Evolutionary conservation across 2,888 invertebrate species (phyloP), one percentile per base, ranked within the genome.

Genomic region (Hermodice carunculata): DNA sequence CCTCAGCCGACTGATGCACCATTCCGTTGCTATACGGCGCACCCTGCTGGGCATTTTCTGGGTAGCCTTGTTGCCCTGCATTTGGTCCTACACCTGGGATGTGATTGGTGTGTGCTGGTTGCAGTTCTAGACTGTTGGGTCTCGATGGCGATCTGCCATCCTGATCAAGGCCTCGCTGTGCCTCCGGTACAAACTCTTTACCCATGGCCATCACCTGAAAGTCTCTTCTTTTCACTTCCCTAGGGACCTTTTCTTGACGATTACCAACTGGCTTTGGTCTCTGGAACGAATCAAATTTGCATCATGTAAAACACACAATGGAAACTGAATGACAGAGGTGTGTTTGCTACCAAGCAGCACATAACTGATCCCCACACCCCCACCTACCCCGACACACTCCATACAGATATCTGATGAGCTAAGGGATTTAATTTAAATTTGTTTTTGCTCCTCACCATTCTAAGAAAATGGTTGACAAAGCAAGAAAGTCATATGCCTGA

Each of bases 51-150:
- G 40, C 42, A 19, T 42, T 42, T n/a, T n/a, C n/a, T 26, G 40
- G 54, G 28, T 54, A 42, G 42, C 42, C n/a, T n/a, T n/a, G n/a
- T n/a, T n/a, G n/a, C 5, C 60, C 60, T 42, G 5, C 40, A 4
- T 5, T 11, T 17, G 51, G 52, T n/a, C 52, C 52, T 32, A 42
- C 51, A 37, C 43, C 34, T n/a, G 60, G 51, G 29, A 52, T 24
- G 42, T 42, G 43, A 43, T 60, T 60, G 31, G 46, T 32, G 24
- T 57, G 37, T 17, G 6, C 28, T 6, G 49, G 28, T 52, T 51
- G 51, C 49, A 66, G 49, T 44, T 66, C 66, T 14, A 66, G 51
- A 40, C 66, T 66, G 44, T 61, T 66, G 11, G 66, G 66, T 6
- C 66, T 37, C 1, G 66, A 64, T 3, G 63, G 57, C 6, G 64